Base-by-base conservation (phyloP, 1,140 invertebrate genomes). In the Drosophila guanche region DNA sequence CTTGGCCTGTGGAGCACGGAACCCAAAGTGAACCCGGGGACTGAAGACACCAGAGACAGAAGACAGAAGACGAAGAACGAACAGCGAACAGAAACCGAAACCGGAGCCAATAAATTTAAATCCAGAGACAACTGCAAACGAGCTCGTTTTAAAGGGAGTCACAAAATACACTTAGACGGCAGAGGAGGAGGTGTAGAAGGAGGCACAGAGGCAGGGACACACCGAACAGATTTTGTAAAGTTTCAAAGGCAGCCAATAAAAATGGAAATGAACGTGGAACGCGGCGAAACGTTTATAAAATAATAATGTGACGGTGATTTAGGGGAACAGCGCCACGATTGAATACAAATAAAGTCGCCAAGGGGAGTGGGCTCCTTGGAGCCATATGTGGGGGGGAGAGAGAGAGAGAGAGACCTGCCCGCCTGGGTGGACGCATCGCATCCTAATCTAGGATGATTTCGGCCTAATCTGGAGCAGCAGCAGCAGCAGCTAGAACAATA, bases 261-360 rank as follows among this genome's bases (percentile, higher is more conserved):
- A 90, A 90, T 90, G 81, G 86, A 90, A 90, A 88, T 90, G 79
- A 86, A 84, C 79, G 72, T 55, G 73, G 62, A 70, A 37, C 33
- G 33, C 33, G 72, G 66, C 70, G 62, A 71, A 86, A 88, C 83
- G 88, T 80, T 90, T 90, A 81, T 88, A 90, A 90, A 90, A 90
- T 90, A 90, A 89, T 89, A 89, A 89, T 89, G 84, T 85, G 84
- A 80, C 79, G 88, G 88, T 89, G 89, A 90, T 90, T 90, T 90
- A 90, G 79, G 74, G 83, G 84, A 88, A 90, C 58, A 85, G 78
- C 77, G 77, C 72, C 89, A 73, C 89, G 75, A 90, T 90, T 90
- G 89, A 90, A 90, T 90, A 90, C 84, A 90, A 90, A 90, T 90
- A 88, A 88, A 88, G 71, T 66, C 33, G 63, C 16, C 16, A 1